Evolutionary conservation across 2,113 vertebrate species (phyloP).

Genomic region (Macquaria ambigua): DNA sequence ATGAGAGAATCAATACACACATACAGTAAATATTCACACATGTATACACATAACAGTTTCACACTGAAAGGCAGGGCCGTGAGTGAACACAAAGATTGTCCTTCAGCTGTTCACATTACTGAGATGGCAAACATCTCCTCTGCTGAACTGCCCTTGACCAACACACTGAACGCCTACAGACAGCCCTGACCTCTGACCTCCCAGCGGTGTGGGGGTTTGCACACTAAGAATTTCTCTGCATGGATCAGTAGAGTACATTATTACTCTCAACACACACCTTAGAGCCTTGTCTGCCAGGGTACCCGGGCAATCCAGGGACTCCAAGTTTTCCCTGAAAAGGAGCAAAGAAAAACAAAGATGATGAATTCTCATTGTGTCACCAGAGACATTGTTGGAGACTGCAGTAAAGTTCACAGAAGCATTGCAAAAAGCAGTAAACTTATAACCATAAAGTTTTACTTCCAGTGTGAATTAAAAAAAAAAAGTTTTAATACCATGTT

Average conservation of each 20-base stretch:
- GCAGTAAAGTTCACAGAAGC: slow-evolving; percentile 46
- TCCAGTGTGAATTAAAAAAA: not conserved
- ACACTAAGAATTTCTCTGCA: not conserved
- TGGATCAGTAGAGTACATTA: not conserved
- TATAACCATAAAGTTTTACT: slow-evolving; percentile 34
- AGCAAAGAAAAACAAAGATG: slow-evolving; percentile 33
- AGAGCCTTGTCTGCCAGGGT: slow-evolving; percentile 96
- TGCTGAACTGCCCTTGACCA: not conserved
- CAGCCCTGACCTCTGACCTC: slow-evolving; percentile 5
- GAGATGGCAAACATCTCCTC: not conserved
- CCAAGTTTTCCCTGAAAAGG: slow-evolving; percentile 93
- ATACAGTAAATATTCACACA: not conserved
- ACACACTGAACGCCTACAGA: not conserved
- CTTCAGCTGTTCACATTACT: not conserved
- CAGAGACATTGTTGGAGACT: slow-evolving; percentile 11
- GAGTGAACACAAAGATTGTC: not conserved
- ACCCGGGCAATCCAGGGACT: slow-evolving; percentile 97
- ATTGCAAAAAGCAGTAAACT: slow-evolving; percentile 35
- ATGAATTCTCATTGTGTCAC: slow-evolving; percentile 37
- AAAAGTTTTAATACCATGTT: slow-evolving; percentile 13
- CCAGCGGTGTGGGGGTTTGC: not conserved
- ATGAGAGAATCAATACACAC: not conserved
- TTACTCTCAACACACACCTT: slow-evolving; percentile 85
- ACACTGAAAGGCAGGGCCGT: not conserved
- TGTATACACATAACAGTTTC: not conserved